A percentile compares a stretch with the other conserved stretches of the same genome.
phyloP scores from a whole-genome alignment of 2,113 vertebrate species.

The Sus scrofa region DNA sequence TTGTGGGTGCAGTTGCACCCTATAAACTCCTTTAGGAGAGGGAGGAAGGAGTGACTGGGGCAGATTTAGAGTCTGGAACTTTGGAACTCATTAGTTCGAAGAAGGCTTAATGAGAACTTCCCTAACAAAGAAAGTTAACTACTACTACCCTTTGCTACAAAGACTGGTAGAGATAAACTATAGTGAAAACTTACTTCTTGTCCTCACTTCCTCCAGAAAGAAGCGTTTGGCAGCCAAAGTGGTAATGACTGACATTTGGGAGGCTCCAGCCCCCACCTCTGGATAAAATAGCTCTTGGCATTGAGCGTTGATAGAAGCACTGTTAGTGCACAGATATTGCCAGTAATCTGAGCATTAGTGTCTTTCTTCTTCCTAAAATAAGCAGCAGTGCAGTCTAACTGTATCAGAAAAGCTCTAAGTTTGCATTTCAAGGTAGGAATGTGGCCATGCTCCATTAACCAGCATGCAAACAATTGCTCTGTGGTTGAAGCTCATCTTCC shows the following conservation, averaged over 20 bases:
- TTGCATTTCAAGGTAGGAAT: constrained; percentile 60
- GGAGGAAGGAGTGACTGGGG: background rate
- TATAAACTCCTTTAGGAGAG: background rate
- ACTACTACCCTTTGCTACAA: background rate
- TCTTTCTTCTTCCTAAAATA: constrained; percentile 49
- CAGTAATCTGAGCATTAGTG: background rate
- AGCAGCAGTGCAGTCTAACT: background rate
- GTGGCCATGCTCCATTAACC: constrained; percentile 48
- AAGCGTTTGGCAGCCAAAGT: background rate
- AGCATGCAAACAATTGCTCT: constrained; percentile 45
- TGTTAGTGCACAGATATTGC: background rate
- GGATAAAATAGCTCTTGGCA: background rate
- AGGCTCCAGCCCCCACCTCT: background rate
- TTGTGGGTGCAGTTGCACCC: background rate
- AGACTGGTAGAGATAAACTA: background rate
- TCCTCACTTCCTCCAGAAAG: background rate
- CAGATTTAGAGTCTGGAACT: background rate
- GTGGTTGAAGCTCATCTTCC: constrained; percentile 32
- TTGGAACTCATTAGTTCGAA: background rate
- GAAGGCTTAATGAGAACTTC: background rate
- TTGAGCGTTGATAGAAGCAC: background rate
- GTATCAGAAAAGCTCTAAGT: background rate
- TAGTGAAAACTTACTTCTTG: background rate
- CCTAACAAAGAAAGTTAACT: background rate
- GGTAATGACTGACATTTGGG: background rate